phyloP scores from a whole-genome alignment of 1,140 invertebrate species.

The Homarus americanus region DNA sequence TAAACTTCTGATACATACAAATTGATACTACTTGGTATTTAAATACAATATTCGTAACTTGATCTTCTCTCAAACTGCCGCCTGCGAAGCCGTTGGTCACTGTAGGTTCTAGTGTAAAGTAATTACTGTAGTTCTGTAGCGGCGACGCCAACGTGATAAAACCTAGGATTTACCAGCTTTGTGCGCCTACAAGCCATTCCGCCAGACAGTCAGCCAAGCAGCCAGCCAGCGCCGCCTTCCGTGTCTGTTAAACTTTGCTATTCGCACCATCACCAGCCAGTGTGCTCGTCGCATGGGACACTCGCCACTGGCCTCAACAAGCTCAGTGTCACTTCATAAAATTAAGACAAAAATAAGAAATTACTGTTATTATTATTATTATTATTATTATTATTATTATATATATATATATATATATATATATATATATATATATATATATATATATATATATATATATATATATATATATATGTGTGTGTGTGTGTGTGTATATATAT shows the following conservation, averaged over 20 bases:
- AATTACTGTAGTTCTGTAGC: constrained; percentile 58
- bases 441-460: no score
- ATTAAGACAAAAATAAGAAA: neutral
- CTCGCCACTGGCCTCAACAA: neutral
- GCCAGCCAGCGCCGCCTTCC: constrained; percentile 67
- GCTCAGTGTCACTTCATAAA: constrained; percentile 19
- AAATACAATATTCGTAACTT: neutral
- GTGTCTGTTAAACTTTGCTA: constrained; percentile 68
- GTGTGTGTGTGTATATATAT: neutral
- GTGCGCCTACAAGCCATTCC: constrained; percentile 68
- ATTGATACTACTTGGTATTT: neutral
- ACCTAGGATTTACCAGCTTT: constrained; percentile 66
- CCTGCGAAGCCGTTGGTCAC: constrained; percentile 58
- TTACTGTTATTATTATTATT: no score
- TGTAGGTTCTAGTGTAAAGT: constrained; percentile 62
- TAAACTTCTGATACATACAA: neutral
- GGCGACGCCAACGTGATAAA: constrained; percentile 68
- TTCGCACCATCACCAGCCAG: constrained; percentile 52
- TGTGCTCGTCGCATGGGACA: constrained; percentile 41
- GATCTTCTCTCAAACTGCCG: neutral
- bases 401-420: no score
- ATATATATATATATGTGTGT: constrained; percentile 14
- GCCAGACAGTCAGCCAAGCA: constrained; percentile 49
- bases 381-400: no score
- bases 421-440: no score